Conservation (phyloP, 2,888 invertebrate species). For the Ditula angustiorana region DNA sequence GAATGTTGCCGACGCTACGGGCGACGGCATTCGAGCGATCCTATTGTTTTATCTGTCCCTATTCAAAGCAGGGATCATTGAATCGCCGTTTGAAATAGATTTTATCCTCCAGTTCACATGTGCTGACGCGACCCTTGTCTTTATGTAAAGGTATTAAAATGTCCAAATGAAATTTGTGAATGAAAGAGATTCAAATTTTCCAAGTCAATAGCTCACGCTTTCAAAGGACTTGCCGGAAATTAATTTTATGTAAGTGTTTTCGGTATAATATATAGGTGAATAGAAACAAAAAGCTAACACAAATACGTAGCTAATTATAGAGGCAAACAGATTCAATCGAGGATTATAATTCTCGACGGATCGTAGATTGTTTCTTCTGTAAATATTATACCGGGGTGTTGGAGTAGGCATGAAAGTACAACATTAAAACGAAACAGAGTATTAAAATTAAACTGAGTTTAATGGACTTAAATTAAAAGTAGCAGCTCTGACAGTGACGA, state of each 20-base stretch:
- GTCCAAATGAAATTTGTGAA: constrained; percentile 23
- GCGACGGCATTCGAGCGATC: not conserved
- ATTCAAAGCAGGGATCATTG: constrained; percentile 35
- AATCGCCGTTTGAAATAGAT: constrained; percentile 29
- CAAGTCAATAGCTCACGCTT: constrained; percentile 1
- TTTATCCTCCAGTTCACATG: constrained; percentile 27
- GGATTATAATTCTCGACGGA: constrained; percentile 13
- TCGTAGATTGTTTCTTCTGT: constrained; percentile 26
- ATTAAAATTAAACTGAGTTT: constrained; percentile 49
- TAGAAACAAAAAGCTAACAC: not conserved
- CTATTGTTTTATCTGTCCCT: constrained; percentile 30
- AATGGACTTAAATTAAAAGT: constrained; percentile 70
- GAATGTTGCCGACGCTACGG: constrained; percentile 6
- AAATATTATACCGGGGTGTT: constrained; percentile 16
- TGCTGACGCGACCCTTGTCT: constrained; percentile 25
- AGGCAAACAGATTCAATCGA: constrained; percentile 21
- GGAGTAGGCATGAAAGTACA: constrained; percentile 9
- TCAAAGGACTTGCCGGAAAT: not conserved
- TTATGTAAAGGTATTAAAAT: constrained; percentile 33
- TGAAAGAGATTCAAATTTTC: constrained; percentile 13
- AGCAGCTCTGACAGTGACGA: constrained; percentile 64
- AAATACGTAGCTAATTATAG: constrained; percentile 20
- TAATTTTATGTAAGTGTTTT: constrained; percentile 9
- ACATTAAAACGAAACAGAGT: constrained; percentile 29
- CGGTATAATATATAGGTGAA: not conserved